Base-by-base conservation (phyloP, 2,888 invertebrate genomes). In the Osmoderma eremita region DNA sequence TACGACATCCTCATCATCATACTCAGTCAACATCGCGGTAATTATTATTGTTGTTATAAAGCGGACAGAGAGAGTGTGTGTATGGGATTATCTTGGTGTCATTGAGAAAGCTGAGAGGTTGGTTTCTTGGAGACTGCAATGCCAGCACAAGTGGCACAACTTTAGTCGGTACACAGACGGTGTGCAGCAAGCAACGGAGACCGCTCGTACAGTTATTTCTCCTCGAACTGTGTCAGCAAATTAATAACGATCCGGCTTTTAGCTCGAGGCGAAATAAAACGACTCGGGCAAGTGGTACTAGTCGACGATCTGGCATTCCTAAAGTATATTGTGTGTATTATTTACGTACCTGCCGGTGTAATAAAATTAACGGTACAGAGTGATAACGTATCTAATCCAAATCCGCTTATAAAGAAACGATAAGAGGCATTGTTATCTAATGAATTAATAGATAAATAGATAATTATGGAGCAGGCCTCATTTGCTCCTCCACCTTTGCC, bases 401-500 rank as follows among this genome's bases (percentile, higher is more conserved):
- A 12, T 30, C 22, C 12, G 39, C 12, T 41, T 39, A 56, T 20
- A 22, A 41, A 30, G 4, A 18, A 39, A 39, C 41, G 56, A 56
- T 56, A 56, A 56, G 20, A 22, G 2, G 13, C n/a, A 56, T 22
- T 18, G 20, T 45, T 58, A 58, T 58, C 58, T 58, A 30, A 58
- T 58, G 58, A 58, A 58, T 24, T 42, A n/a, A 24, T 58, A 13
- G 45, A 58, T 58, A 58, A 58, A 58, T 30, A 24, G n/a, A 24
- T 24, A 75, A 81, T 78, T 79, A 86, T 87, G 87, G 86, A 86
- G 82, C 84, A 86, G 79, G 82, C 85, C 75, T 81, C 85, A 68
- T 78, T 83, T 67, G 84, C 85, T 76, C 86, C 87, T 71, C 85
- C 83, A 73, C 82, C 87, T 72, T 80, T 88, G 71, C 87, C 87